Evolutionary conservation across 2,113 vertebrate species (phyloP).

Genomic region (Tamias sibiricus): DNA sequence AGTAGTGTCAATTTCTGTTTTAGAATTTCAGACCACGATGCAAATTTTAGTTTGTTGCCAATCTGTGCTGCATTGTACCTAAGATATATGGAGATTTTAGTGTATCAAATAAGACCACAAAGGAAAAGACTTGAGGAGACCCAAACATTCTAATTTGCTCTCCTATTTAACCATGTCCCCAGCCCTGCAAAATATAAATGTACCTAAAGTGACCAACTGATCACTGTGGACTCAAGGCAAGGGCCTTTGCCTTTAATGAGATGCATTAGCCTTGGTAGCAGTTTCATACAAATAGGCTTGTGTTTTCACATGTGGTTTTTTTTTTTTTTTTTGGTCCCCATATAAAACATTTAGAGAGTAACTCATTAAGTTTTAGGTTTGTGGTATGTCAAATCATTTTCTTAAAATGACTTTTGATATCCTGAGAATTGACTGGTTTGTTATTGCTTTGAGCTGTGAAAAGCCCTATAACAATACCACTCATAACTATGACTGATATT

Average conservation of each 20-base stretch:
- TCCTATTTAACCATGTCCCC: neutral
- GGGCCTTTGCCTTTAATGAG: neutral
- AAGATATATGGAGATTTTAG: constrained; percentile 29
- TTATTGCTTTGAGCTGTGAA: neutral
- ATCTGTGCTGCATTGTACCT: neutral
- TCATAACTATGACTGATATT: neutral
- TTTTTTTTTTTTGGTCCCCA: too few relatives aligned
- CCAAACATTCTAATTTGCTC: neutral
- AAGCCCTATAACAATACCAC: neutral
- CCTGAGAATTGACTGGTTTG: neutral
- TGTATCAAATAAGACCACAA: neutral
- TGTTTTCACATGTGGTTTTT: neutral
- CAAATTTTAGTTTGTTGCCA: constrained; percentile 15
- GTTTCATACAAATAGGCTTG: neutral
- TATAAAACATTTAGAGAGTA: neutral
- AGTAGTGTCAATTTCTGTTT: neutral
- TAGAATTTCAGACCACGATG: neutral
- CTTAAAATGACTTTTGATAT: neutral
- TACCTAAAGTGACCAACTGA: neutral
- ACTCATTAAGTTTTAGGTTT: neutral
- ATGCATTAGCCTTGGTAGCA: neutral
- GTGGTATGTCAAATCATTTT: neutral
- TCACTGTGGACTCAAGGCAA: neutral
- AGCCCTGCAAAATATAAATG: neutral
- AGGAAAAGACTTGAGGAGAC: neutral